These are phyloP conservation scores for Agelas oroides DNA, from an alignment of 37 sponge, comb jelly and placozoan species.

Conservation along the genomic window DNA sequence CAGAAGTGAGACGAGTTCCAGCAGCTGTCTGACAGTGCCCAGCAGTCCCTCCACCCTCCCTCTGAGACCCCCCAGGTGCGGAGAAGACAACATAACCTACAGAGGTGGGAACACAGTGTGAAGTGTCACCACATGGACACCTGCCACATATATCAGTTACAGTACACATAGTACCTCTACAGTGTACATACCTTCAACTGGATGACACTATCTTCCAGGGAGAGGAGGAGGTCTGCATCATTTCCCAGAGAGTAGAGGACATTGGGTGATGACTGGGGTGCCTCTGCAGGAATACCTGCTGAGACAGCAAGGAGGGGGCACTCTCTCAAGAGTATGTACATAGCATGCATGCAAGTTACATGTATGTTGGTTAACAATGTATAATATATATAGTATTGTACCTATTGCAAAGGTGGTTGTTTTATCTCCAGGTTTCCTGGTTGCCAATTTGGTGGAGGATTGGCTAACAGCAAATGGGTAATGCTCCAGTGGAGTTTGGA, in stretches of 20 bases:
- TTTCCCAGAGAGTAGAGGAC: constrained; percentile 38
- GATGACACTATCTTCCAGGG: constrained; percentile 53
- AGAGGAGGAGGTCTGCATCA: constrained; percentile 21
- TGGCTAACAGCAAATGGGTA: constrained; percentile 60
- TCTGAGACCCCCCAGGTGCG: constrained; percentile 39
- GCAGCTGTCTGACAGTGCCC: constrained; percentile 33
- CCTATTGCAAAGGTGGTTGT: constrained; percentile 46
- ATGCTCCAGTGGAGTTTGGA: constrained; percentile 18
- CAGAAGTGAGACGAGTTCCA: constrained; percentile 48
- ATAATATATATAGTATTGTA: too few species aligned
- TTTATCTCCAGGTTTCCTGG: constrained; percentile 28
- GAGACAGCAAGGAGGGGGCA: too few species aligned
- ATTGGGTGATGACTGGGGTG: not conserved
- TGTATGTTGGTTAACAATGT: too few species aligned
- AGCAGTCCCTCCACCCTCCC: constrained; percentile 33
- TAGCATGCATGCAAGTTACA: too few species aligned
- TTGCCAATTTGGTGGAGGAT: too few species aligned
- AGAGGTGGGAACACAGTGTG: too few species aligned
- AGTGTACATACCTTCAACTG: constrained; percentile 28
- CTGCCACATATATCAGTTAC: too few species aligned
- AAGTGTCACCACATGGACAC: too few species aligned
- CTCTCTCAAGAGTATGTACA: too few species aligned
- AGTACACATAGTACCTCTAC: too few species aligned
- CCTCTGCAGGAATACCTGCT: too few species aligned
- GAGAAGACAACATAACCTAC: constrained; percentile 27